A percentile compares a stretch with the other conserved stretches of the same genome.
These are phyloP conservation scores for Stomorhina lunata DNA, from an alignment of 2,888 invertebrate species.

Conservation along the genomic window DNA sequence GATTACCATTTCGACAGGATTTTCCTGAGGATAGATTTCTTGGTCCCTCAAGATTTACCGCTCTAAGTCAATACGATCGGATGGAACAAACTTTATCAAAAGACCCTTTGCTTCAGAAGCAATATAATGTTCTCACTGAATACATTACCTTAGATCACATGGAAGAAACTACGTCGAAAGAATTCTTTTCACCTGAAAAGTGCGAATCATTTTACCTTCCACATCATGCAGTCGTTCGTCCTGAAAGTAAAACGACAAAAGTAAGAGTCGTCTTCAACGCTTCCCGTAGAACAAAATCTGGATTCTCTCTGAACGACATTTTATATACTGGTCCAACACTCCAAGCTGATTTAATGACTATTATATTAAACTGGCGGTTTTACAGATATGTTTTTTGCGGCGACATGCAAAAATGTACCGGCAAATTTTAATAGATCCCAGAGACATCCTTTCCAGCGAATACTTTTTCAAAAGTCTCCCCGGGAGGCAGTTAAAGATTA, in stretches of 20 bases:
- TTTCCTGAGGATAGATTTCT: not conserved
- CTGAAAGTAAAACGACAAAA: constrained; percentile 18
- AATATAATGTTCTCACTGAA: constrained; percentile 7
- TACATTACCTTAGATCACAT: not conserved
- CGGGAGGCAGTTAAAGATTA: constrained; percentile 1
- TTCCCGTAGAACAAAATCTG: constrained; percentile 2
- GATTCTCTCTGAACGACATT: constrained; percentile 16
- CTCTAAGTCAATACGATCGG: not conserved
- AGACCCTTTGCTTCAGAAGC: not conserved
- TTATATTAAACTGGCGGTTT: constrained; percentile 22
- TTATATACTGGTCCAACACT: constrained; percentile 13
- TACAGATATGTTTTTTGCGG: not conserved
- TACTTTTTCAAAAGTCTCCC: not conserved
- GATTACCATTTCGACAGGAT: not conserved
- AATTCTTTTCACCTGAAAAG: not conserved
- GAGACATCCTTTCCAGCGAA: not conserved
- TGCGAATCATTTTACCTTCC: constrained; percentile 4
- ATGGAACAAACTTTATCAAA: constrained; percentile 25
- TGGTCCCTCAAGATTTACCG: not conserved
- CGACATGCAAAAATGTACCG: constrained; percentile 23
- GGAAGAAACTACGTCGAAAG: not conserved
- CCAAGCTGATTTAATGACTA: not conserved
- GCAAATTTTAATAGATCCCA: constrained; percentile 5
- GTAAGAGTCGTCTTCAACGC: constrained; percentile 27
- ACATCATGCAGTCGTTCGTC: constrained; percentile 21